Evolutionary conservation across 2,113 vertebrate species (phyloP), one percentile per base, ranked within the genome.

Genomic region (Cottus gobio): DNA sequence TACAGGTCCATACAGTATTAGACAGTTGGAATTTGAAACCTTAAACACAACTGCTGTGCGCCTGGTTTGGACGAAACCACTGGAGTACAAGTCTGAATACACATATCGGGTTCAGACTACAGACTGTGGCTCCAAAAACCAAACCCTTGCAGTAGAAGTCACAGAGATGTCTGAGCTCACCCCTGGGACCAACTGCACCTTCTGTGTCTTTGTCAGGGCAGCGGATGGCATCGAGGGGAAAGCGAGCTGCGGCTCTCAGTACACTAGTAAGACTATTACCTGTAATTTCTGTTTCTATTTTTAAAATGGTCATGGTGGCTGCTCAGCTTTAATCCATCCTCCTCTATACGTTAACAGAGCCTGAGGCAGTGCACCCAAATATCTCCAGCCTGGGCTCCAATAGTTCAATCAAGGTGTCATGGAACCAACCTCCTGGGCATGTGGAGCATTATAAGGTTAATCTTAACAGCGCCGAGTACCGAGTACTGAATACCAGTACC

Each of bases 351-450:
- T 44, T 3, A 57, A 82, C 91, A 95, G 94, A 75, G 15, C 93
- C 93, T 2, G 87, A 87, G 30, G 28, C 26, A 28, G 90, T 88
- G 4, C 8, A 56, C 4, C 81, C 81, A 30, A 48, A 0, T 0
- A 24, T 94, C 79, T 75, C 64, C 79, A 94, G 69, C 64, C 15
- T 26, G 8, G 90, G 84, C 22, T 92, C 82, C 61, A 92, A 90
- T 22, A 73, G 60, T 31, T 91, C 86, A 30, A 39, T 95, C 48
- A 6, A 10, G 60, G 90, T 95, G 62, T 81, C 56, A 3, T 95
- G 94, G 94, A 54, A 0, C 7, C 20, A 11, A 24, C 90, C 91
- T 36, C 0, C 0, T 20, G 93, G 94, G 9, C 83, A 75, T 1
- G 89, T 93, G 66, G 92, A 80, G 18, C 0, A 0, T 0, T 95